A percentile compares a stretch with the other conserved stretches of the same genome.
Evolutionary conservation across 2,113 vertebrate genomes (phyloP).

Genomic region (Capreolus pygargus): DNA sequence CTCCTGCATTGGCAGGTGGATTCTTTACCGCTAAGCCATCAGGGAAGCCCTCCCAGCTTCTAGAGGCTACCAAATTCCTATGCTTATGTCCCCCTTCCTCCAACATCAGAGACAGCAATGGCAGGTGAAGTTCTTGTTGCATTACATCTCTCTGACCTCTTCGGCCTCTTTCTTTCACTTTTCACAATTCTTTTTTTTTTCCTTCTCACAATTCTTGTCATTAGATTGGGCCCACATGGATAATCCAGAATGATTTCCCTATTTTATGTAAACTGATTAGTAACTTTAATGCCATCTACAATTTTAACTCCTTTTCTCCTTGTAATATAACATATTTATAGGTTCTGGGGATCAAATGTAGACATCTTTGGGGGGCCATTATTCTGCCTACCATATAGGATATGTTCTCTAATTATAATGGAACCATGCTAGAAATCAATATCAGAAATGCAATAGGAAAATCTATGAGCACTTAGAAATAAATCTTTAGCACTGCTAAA

Average conservation of each 20-base stretch:
- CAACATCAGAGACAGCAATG: not conserved
- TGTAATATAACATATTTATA: not conserved
- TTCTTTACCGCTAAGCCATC: not conserved
- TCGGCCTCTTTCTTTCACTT: not conserved
- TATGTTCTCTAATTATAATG: not conserved
- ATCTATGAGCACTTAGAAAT: not conserved
- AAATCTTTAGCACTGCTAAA: not conserved
- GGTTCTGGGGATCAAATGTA: not conserved
- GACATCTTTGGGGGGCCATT: not conserved
- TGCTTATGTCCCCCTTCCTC: not conserved
- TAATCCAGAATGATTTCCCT: not conserved
- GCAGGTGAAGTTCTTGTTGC: not conserved
- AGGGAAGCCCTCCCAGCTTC: not conserved
- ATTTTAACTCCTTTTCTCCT: not conserved
- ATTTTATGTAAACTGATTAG: not conserved
- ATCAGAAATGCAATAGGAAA: not conserved
- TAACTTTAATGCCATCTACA: not conserved
- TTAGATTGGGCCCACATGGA: not conserved
- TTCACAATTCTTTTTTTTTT: not conserved
- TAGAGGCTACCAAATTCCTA: not conserved
- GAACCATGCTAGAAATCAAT: not conserved
- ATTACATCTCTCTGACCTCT: not conserved
- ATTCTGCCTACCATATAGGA: not conserved
- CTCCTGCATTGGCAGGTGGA: not conserved
- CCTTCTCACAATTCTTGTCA: not conserved